A percentile compares a stretch with the other conserved stretches of the same genome.
These are phyloP conservation scores for Panopea generosa DNA, from an alignment of 2,888 invertebrate species.

Conservation along the genomic window DNA sequence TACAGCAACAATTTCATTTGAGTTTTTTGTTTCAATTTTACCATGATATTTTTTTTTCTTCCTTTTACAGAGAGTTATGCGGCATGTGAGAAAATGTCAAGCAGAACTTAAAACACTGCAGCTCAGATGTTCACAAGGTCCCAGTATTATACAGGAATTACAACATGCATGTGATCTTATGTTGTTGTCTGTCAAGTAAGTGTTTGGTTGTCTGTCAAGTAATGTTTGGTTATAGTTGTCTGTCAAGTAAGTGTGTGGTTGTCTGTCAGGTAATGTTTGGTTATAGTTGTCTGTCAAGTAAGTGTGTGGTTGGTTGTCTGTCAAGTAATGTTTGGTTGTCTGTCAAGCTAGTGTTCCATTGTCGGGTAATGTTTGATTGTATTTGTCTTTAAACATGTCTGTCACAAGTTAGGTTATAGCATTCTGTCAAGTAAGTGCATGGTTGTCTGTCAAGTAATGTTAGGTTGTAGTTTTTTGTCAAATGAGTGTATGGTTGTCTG, in stretches of 20 bases:
- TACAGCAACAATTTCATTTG: no score
- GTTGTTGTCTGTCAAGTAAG: constrained; percentile 87
- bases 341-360: no score
- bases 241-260: constrained; percentile 82
- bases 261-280: constrained; percentile 84
- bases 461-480: background rate
- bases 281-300: constrained; percentile 87
- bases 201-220: background rate
- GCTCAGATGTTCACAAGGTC: constrained; percentile 66
- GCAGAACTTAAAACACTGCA: constrained; percentile 76
- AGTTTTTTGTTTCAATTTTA: no score
- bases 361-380: no score
- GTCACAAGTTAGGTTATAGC: constrained; percentile 80
- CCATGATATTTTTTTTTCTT: no score
- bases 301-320: constrained; percentile 27
- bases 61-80: constrained; percentile 86
- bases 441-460: background rate
- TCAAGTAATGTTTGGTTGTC: constrained; percentile 86
- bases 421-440: no score
- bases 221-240: constrained; percentile 88
- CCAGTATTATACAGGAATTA: constrained; percentile 86
- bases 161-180: constrained; percentile 88
- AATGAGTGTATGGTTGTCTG: background rate
- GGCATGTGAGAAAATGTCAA: constrained; percentile 87
- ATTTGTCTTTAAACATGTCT: no score